phyloP scores from a whole-genome alignment of 2,797 vertebrate genomes.

The Thalassophryne amazonica region DNA sequence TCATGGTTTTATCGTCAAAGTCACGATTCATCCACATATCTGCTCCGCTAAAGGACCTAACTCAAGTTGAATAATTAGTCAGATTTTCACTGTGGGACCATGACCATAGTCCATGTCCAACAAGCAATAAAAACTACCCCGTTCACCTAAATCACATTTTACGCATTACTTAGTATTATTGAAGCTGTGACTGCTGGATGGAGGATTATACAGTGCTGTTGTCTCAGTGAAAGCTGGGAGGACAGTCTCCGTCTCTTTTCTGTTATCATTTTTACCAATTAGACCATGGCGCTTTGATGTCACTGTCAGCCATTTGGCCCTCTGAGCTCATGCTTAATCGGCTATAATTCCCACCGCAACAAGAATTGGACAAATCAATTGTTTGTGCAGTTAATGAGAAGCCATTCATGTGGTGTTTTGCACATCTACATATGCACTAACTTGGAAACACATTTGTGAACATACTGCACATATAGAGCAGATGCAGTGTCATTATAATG shows the following conservation, averaged over 20 bases:
- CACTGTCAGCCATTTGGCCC: constrained; percentile 50
- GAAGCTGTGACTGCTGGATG: constrained; percentile 12
- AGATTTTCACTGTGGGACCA: too few species aligned
- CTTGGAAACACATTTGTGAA: constrained; percentile 7
- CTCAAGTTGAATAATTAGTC: too few species aligned
- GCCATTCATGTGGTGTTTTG: neutral
- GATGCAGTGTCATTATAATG: too few species aligned
- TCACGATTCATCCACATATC: too few species aligned
- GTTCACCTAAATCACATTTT: constrained; percentile 19
- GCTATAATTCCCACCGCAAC: constrained; percentile 55
- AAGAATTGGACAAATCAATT: constrained; percentile 38
- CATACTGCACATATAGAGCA: too few species aligned
- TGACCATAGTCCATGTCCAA: too few species aligned
- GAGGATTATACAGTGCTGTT: constrained; percentile 19
- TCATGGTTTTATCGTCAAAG: too few species aligned
- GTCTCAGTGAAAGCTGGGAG: constrained; percentile 30
- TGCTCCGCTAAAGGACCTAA: too few species aligned
- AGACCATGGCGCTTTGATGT: constrained; percentile 65
- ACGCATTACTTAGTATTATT: constrained; percentile 24
- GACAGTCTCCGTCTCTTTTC: constrained; percentile 30
- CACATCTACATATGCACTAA: neutral
- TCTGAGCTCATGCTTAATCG: constrained; percentile 53
- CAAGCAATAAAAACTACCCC: constrained; percentile 3
- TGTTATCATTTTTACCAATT: constrained; percentile 68
- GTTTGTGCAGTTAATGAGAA: constrained; percentile 38